These are phyloP conservation scores for Microvelia longipes DNA, from an alignment of 1,140 invertebrate species.

Conservation along the genomic window DNA sequence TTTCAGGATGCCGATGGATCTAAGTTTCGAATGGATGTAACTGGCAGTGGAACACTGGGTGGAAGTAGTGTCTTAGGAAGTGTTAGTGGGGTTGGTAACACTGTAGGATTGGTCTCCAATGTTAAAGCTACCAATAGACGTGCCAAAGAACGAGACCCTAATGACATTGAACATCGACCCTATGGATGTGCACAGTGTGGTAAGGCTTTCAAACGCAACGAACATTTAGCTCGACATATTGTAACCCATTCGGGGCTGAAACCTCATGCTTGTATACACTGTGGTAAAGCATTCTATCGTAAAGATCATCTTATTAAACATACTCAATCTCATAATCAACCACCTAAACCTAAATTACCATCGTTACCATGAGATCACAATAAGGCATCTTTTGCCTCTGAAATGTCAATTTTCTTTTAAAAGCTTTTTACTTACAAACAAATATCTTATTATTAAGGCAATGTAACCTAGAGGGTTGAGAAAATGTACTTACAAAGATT, in stretches of 20 bases:
- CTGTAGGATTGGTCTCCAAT: neutral
- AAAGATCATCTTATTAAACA: conserved; percentile 51
- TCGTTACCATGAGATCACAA: neutral
- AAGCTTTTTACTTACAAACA: too few species aligned
- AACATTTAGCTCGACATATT: conserved; percentile 64
- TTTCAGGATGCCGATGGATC: neutral
- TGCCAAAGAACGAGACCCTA: neutral
- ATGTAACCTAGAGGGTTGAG: too few species aligned
- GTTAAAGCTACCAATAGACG: neutral
- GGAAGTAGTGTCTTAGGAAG: neutral
- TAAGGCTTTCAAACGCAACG: conserved; percentile 69
- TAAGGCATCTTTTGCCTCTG: neutral
- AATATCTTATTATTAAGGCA: too few species aligned
- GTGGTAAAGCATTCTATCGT: conserved; percentile 62
- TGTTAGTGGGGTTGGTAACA: neutral
- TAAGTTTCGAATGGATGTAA: neutral
- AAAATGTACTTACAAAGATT: too few species aligned
- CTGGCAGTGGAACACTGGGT: neutral
- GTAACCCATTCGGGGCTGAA: conserved; percentile 74
- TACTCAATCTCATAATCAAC: conserved; percentile 17
- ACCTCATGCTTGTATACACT: conserved; percentile 59
- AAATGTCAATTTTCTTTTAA: neutral
- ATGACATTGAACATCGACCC: conserved; percentile 45
- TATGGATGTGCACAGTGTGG: conserved; percentile 67
- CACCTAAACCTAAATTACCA: neutral